Conservation (phyloP, 2,113 vertebrate species). For the Andinoacara biseriatus region DNA sequence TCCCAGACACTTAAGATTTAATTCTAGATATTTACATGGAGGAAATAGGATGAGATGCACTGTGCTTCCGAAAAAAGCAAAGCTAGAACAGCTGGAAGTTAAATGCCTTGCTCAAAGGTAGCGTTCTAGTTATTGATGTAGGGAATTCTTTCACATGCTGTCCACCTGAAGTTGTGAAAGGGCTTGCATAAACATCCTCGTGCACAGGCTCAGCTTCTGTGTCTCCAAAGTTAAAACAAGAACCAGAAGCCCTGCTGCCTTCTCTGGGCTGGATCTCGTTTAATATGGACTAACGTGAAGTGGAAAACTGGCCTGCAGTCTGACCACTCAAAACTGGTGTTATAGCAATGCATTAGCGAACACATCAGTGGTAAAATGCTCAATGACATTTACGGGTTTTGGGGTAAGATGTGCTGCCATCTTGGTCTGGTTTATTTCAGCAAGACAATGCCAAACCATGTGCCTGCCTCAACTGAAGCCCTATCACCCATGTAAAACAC, state of each 20-base stretch:
- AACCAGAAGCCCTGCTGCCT: no score
- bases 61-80: not conserved
- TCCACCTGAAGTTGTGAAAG: not conserved
- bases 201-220: no score
- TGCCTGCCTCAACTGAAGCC: not conserved
- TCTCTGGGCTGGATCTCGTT: not conserved
- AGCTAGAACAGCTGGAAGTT: not conserved
- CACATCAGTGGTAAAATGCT: not conserved
- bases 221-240: no score
- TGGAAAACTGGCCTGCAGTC: not conserved
- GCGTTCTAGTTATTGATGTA: not conserved
- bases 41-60: not conserved
- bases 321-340: no score
- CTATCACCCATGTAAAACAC: not conserved
- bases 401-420: not conserved
- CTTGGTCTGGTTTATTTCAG: not conserved
- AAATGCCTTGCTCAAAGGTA: slow-evolving; percentile 19
- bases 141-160: not conserved
- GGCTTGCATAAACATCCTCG: not conserved
- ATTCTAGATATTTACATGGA: not conserved
- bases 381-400: not conserved
- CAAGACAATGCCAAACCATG: not conserved
- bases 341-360: not conserved
- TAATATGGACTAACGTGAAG: not conserved
- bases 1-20: slow-evolving; percentile 1